Percentiles rank a stretch among this genome's conserved stretches.
Conservation (phyloP, 2,797 vertebrate genomes). For the Hydrolagus colliei region DNA sequence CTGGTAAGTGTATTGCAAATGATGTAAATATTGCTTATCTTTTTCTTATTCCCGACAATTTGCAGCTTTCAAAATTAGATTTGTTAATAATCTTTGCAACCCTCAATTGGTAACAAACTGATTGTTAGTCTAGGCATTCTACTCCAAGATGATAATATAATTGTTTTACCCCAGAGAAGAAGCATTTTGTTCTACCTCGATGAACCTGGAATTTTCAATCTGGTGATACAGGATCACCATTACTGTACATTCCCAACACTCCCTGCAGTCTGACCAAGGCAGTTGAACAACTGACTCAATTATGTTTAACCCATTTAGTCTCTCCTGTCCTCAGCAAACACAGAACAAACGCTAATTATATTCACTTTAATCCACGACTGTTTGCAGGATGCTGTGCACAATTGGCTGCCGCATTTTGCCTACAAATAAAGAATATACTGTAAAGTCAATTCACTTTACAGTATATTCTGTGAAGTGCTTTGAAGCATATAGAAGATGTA, state of each 20-base stretch:
- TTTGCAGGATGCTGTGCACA: no score
- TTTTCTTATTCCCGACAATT: neutral
- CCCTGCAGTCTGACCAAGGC: neutral
- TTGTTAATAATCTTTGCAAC: neutral
- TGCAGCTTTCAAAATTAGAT: conserved; percentile 11
- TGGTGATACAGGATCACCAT: no score
- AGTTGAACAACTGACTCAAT: no score
- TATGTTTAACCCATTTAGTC: no score
- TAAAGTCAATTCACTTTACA: no score
- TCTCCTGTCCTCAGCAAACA: no score
- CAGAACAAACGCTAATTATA: no score
- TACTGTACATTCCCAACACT: neutral
- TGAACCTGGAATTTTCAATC: neutral
- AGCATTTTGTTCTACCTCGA: neutral
- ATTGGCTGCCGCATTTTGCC: no score
- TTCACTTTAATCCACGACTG: no score
- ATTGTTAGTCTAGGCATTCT: conserved; percentile 6
- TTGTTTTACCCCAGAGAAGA: neutral
- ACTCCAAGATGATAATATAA: neutral
- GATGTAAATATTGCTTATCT: neutral
- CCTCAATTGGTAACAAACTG: neutral
- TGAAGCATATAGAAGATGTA: no score
- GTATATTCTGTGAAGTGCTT: no score
- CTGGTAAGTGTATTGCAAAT: neutral
- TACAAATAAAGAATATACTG: no score